These are phyloP conservation scores for Toxonevra muliebris DNA, from an alignment of 2,888 invertebrate genomes.

Conservation along the genomic window DNA sequence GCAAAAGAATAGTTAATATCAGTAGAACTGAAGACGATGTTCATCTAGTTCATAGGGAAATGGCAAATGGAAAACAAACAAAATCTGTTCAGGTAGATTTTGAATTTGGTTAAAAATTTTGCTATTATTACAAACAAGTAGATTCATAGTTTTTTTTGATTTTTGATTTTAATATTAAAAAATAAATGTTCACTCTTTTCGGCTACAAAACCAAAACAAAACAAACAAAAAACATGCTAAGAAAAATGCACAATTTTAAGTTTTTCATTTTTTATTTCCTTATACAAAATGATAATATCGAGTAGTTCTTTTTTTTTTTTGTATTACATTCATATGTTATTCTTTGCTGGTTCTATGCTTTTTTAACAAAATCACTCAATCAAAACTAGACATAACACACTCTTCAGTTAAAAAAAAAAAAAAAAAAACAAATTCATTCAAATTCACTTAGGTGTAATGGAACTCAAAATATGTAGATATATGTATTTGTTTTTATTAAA, in stretches of 20 bases:
- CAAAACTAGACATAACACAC: constrained; percentile 36
- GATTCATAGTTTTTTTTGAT: constrained; percentile 28
- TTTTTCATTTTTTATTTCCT: constrained; percentile 53
- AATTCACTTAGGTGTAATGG: too few species aligned
- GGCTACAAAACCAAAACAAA: constrained; percentile 21
- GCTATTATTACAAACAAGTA: constrained; percentile 28
- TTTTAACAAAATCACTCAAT: not conserved
- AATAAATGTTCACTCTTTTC: constrained; percentile 2
- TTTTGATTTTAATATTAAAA: constrained; percentile 32
- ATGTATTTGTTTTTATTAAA: not conserved
- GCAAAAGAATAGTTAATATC: constrained; percentile 79
- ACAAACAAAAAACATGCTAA: constrained; percentile 29
- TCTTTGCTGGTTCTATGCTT: too few species aligned
- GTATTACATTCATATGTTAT: not conserved
- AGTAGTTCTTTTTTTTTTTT: not conserved
- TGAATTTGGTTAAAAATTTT: constrained; percentile 42
- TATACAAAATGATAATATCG: constrained; percentile 28
- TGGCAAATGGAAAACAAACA: constrained; percentile 75
- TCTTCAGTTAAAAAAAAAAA: constrained; percentile 35
- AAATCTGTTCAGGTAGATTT: constrained; percentile 77
- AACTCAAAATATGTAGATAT: too few species aligned
- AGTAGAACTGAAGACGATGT: constrained; percentile 79
- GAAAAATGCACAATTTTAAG: constrained; percentile 47
- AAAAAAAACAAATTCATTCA: too few species aligned
- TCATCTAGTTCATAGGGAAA: constrained; percentile 78